A percentile compares a stretch with the other conserved stretches of the same genome.
Evolutionary conservation across 2,888 invertebrate species (phyloP).

Genomic region (Epistrophe grossulariae): DNA sequence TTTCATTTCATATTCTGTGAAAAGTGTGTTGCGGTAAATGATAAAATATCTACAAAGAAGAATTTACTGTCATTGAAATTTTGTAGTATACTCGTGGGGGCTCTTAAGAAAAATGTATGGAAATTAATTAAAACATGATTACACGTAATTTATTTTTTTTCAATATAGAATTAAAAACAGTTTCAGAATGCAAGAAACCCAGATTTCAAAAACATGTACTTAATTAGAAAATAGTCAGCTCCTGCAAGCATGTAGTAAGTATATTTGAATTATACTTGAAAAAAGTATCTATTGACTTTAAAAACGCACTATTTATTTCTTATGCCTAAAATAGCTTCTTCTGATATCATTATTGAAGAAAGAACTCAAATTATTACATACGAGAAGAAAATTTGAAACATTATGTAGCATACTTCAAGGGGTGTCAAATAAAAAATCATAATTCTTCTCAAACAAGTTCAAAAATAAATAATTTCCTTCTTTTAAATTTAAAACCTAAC

Average conservation of each 20-base stretch:
- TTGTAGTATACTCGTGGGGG: not conserved
- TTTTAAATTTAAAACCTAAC: not conserved
- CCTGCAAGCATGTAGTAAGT: not conserved
- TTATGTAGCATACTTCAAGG: not conserved
- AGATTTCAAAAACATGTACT: not conserved
- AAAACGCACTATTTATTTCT: too few species aligned
- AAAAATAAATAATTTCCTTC: not conserved
- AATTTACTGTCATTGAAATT: not conserved
- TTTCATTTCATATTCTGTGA: not conserved
- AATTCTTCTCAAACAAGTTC: not conserved
- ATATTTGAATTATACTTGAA: too few species aligned
- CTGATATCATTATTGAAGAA: not conserved
- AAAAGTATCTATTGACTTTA: too few species aligned
- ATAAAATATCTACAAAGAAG: not conserved
- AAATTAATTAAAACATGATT: not conserved
- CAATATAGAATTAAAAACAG: not conserved
- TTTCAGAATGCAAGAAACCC: not conserved
- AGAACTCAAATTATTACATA: not conserved
- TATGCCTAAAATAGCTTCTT: too few species aligned
- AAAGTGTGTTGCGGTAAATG: not conserved
- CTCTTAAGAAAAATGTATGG: not conserved
- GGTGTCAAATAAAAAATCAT: not conserved
- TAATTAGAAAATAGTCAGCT: not conserved
- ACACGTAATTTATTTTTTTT: too few species aligned
- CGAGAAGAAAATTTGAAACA: not conserved